These are phyloP conservation scores for Celastrina argiolus DNA, from an alignment of 2,888 invertebrate genomes.

Conservation along the genomic window DNA sequence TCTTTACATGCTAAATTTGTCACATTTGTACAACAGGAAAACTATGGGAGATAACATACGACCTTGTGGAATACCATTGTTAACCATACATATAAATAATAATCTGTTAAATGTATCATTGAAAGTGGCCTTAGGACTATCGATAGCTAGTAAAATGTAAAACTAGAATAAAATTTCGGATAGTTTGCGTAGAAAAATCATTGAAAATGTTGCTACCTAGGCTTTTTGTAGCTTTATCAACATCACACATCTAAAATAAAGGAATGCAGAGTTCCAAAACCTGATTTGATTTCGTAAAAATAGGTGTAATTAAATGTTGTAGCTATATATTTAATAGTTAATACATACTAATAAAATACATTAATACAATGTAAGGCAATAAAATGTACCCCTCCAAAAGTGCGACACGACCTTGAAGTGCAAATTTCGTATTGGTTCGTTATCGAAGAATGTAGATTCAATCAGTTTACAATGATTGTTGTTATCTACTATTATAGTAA, in stretches of 20 bases:
- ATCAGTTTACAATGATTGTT: not conserved
- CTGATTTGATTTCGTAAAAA: not conserved
- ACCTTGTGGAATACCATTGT: slow-evolving; percentile 5
- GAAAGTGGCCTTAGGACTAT: not conserved
- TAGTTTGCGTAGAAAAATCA: not conserved
- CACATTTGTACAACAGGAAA: slow-evolving; percentile 6
- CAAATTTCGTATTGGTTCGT: not conserved
- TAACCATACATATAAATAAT: not conserved
- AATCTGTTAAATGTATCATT: not conserved
- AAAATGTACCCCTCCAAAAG: not conserved
- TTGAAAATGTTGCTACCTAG: not conserved
- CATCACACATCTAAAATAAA: too few relatives aligned
- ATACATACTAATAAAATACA: not conserved
- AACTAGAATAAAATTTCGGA: not conserved
- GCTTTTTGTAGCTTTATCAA: not conserved
- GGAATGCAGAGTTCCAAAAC: too few relatives aligned
- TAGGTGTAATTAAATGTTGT: not conserved
- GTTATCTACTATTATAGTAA: not conserved
- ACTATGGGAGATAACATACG: not conserved
- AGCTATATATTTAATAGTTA: not conserved
- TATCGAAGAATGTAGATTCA: not conserved
- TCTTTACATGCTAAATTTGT: not conserved
- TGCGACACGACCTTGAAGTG: not conserved
- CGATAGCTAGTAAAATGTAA: too few relatives aligned
- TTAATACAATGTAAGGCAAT: not conserved